A percentile compares a stretch with the other conserved stretches of the same genome.
Evolutionary conservation across 1,140 invertebrate genomes (phyloP).

Genomic region (Zaprionus ghesquierei): DNA sequence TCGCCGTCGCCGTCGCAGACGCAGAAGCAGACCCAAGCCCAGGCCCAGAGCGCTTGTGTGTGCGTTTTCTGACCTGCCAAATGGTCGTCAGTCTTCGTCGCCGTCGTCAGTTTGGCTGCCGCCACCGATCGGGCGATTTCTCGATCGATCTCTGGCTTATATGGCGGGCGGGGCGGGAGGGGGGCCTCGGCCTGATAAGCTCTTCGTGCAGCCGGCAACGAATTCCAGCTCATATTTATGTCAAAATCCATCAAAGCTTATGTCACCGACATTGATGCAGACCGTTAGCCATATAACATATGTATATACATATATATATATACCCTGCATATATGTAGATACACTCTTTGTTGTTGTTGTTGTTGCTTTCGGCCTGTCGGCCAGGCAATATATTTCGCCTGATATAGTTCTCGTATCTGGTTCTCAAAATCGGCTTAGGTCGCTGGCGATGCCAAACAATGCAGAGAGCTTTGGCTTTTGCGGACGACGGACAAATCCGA

Average conservation of each 20-base stretch:
- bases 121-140: background rate
- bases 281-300: conserved; percentile 53
- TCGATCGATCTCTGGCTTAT: conserved; percentile 44
- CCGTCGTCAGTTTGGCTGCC: background rate
- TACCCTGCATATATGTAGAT: background rate
- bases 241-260: conserved; percentile 81
- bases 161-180: too few relatives aligned
- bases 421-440: conserved; percentile 48
- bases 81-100: conserved; percentile 43
- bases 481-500: conserved; percentile 59
- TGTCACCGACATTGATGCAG: conserved; percentile 56
- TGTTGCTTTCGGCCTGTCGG: background rate
- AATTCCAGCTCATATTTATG: conserved; percentile 79
- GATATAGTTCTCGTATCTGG: conserved; percentile 32
- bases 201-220: conserved; percentile 54
- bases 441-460: conserved; percentile 57
- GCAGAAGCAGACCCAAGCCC: conserved; percentile 11
- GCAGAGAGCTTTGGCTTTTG: conserved; percentile 35
- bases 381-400: background rate
- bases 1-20: background rate
- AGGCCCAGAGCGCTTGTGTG: conserved; percentile 41
- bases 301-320: background rate
- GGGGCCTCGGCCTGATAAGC: conserved; percentile 70
- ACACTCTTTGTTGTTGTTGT: background rate
- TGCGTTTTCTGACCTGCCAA: conserved; percentile 70